phyloP scores from a whole-genome alignment of 2,113 vertebrate species.

The Lethenteron camtschaticum region DNA sequence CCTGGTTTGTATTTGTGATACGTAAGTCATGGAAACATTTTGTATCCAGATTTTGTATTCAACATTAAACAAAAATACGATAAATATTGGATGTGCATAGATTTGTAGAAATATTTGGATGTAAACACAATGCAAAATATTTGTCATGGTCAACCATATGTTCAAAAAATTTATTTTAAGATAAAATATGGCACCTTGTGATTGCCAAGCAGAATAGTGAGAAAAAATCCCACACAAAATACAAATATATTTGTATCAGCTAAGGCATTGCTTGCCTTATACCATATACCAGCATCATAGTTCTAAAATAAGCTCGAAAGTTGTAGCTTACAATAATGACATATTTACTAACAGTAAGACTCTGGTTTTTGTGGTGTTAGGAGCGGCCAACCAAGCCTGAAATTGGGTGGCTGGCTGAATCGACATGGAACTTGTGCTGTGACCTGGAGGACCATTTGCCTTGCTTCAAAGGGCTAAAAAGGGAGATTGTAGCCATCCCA shows the following conservation, averaged over 20 bases:
- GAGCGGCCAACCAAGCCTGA: slow-evolving; percentile 23
- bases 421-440: slow-evolving; percentile 28
- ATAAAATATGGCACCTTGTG: too few relatives aligned
- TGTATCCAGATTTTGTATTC: too few relatives aligned
- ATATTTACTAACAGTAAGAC: not conserved
- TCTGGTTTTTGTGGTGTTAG: slow-evolving; percentile 13
- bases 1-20: too few relatives aligned
- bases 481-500: slow-evolving; percentile 18
- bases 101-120: too few relatives aligned
- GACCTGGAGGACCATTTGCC: slow-evolving; percentile 28
- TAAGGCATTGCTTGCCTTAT: not conserved
- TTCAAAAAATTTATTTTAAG: too few relatives aligned
- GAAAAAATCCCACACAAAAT: not conserved
- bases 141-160: too few relatives aligned
- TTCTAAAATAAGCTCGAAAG: not conserved
- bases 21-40: too few relatives aligned
- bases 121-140: too few relatives aligned
- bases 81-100: too few relatives aligned
- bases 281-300: not conserved
- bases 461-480: slow-evolving; percentile 30
- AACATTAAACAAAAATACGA: too few relatives aligned
- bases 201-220: too few relatives aligned
- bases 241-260: not conserved
- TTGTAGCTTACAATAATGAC: not conserved
- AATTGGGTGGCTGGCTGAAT: slow-evolving; percentile 25